Base-by-base conservation (phyloP, 2,113 vertebrate genomes). In the Strigops habroptila region DNA sequence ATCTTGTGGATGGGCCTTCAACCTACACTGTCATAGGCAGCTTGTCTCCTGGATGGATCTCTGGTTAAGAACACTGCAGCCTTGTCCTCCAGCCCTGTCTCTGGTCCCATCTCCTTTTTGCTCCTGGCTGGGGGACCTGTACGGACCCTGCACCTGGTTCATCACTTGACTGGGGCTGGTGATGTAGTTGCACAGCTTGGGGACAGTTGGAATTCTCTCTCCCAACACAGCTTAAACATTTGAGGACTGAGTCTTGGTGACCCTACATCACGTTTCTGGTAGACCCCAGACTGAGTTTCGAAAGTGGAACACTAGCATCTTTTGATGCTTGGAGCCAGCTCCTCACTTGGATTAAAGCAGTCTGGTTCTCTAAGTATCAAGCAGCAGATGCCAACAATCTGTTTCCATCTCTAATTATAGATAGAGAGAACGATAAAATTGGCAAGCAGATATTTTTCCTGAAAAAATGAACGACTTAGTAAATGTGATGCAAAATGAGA, bases 361-460 rank as follows among this genome's bases (percentile, higher is more conserved):
- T 44, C 65, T 89, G 69, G 57, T 68, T 86, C 81, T 84, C 89
- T 86, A 95, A 96, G 91, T 93, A 96, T 41, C 93, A 95, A 55
- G 73, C 77, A 91, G 79, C 75, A 91, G 62, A 37, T 82, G 82
- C 79, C 76, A 90, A 88, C 88, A 83, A 86, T 86, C 95, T 95
- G 93, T 85, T 96, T 87, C 90, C 76, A 73, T 48, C 65, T 93
- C 92, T 89, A 95, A 93, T 76, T 95, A 91, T 86, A 97, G 60
- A 78, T 4, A 82, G 81, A 84, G 84, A 84, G 43, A 60, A 80
- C 37, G 27, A 82, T 0, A 91, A 62, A 92, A 87, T 44, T 89
- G 88, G 86, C 69, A 92, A 92, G 63, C 43, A 71, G 30, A 74
- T 9, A 33, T 76, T 73, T 86, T 59, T 69, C 23, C 60, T 31